Base-by-base conservation (phyloP, 2,797 vertebrate genomes). In the Lemur catta region DNA sequence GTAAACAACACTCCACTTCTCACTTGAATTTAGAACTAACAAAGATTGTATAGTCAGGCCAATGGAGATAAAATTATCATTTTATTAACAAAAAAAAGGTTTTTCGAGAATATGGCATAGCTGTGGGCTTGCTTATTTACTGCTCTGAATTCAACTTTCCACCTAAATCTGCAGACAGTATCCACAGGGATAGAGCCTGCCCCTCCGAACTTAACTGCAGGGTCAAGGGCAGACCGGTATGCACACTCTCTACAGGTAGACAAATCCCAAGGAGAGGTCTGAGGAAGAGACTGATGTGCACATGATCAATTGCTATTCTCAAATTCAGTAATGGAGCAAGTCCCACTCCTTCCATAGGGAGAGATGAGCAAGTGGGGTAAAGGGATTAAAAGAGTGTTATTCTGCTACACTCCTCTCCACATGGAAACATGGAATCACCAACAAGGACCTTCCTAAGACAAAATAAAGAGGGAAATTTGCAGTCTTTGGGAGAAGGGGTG, bases 11-110 rank as follows among this genome's bases (percentile, higher is more conserved):
- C 3, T 59, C 43, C 67, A 46, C 14, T 93, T 71, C 14, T 38
- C 38, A 97, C 41, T 38, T 93, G 50, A 89, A 81, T 61, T 63
- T 75, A 22, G 50, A 96, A 92, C 46, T 74, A 88, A 76, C 4
- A 96, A 26, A 91, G 61, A 88, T 38, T 63, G 38, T 12, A 50
- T 41, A 72, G 28, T 82, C 7, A 6, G 48, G 38, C 6, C 84
- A 76, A 78, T 46, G 30, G 20, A 95, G 33, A 65, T 69, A 41
- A 89, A 86, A 91, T 67, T n/a, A 79, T 28, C 41, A 81, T 46
- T 86, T 95, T 76, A 93, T 30, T 91, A 76, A 80, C 46, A 86
- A 93, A 86, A 76, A 76, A 43, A 12, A 57, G 8, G 11, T 43
- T 71, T 71, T 59, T 59, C n/a, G 28, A 88, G 67, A 94, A 74